Evolutionary conservation across 2,113 vertebrate species (phyloP), one percentile per base, ranked within the genome.

Genomic region (Centropristis striata): DNA sequence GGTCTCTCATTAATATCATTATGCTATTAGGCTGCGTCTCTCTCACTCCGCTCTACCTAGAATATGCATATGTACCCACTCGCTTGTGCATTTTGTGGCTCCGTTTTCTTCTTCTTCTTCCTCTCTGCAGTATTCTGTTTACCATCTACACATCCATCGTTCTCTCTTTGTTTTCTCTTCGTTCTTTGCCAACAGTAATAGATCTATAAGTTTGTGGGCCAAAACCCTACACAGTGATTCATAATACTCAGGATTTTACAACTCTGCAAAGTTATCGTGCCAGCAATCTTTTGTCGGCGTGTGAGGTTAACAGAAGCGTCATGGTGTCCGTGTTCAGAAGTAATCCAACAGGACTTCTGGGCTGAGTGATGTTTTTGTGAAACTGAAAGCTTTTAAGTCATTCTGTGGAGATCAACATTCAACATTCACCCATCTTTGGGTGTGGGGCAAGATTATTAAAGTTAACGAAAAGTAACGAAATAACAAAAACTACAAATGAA

Each of bases 1-100:
- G 79, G 75, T 64, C 73, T 73, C 90, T 91, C 91, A 86, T 94
- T 92, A 93, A 92, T 90, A 90, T 92, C 88, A 92, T 93, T 87
- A 92, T 59, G 76, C 85, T 72, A 83, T 91, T 90, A 92, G 83
- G 68, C 75, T 61, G 59, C 32, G 55, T 86, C 81, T 66, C 20
- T 42, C 80, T 66, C 70, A 6, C 85, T 66, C 16, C 4, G 39
- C 75, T 80, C 60, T 18, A 61, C 59, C 75, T 69, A 58, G n/a
- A 73, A 50, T 69, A 55, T 73, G 70, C 58, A 55, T 63, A 70
- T 63, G 16, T 44, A 50, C 46, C 37, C 55, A 2, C 46, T 49
- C 1, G 28, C n/a, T 42, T 15, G 20, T 54, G 28, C 7, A 53
- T 39, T 63, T 0, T 46, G 23, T 49, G 21, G 14, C 5, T 32